Evolutionary conservation across 2,888 invertebrate genomes (phyloP).

Genomic region (Linhomoeus sp.): DNA sequence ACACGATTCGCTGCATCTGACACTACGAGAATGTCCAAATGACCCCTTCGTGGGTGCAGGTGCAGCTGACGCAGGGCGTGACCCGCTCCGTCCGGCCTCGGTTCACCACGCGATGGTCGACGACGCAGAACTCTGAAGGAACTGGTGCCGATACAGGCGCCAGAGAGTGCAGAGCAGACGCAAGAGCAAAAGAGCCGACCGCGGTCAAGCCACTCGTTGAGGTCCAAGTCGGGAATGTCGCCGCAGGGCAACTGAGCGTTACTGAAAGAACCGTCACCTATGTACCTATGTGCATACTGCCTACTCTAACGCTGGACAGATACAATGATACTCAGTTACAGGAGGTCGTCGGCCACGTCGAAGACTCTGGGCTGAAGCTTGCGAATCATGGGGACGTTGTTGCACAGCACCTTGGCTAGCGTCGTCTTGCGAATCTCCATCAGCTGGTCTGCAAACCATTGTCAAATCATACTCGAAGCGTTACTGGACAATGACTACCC

Average conservation of each 20-base stretch:
- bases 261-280: too few species aligned
- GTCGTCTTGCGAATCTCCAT: slow-evolving; percentile 70
- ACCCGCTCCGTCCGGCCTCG: slow-evolving; percentile 21
- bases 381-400: too few species aligned
- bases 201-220: slow-evolving; percentile 22
- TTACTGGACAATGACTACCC: too few species aligned
- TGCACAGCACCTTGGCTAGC: slow-evolving; percentile 55
- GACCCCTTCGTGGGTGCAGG: slow-evolving; percentile 25
- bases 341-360: slow-evolving; percentile 46
- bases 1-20: too few species aligned
- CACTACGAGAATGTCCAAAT: too few species aligned
- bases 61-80: slow-evolving; percentile 26
- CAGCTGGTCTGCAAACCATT: too few species aligned
- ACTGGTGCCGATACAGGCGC: too few species aligned
- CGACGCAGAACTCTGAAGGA: slow-evolving; percentile 22
- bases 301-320: too few species aligned
- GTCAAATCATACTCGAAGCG: too few species aligned
- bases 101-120: slow-evolving; percentile 20
- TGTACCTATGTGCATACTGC: too few species aligned
- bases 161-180: not conserved
- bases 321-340: slow-evolving; percentile 11
- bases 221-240: slow-evolving; percentile 18
- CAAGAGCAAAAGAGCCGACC: too few species aligned
- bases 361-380: slow-evolving; percentile 74
- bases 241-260: slow-evolving; percentile 22